phyloP scores from a whole-genome alignment of 2,797 vertebrate species.

The Acipenser oxyrinchus region DNA sequence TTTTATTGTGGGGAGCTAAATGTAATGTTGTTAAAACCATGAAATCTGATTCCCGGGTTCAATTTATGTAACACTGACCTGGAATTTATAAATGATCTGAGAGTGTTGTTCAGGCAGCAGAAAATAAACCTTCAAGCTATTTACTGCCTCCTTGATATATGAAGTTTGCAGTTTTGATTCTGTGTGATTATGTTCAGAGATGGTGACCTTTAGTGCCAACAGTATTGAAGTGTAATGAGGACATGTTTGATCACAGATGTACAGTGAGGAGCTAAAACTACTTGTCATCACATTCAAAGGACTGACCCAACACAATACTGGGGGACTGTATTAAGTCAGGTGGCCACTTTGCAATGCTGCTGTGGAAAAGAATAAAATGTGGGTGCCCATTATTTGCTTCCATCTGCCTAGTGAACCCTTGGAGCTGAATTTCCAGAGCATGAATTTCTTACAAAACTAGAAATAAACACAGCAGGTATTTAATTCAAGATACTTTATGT shows the following conservation, averaged over 20 bases:
- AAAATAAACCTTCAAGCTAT: conserved; percentile 92
- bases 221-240: conserved; percentile 99
- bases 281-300: conserved; percentile 48
- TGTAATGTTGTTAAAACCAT: conserved; percentile 7
- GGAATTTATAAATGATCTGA: conserved; percentile 72
- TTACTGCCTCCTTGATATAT: conserved; percentile 97
- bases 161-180: conserved; percentile 99
- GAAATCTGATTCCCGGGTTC: conserved; percentile 30
- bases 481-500: too few species aligned
- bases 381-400: too few species aligned
- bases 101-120: conserved; percentile 76
- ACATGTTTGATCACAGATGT: conserved; percentile 86
- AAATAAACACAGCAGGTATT: too few species aligned
- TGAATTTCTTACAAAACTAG: too few species aligned
- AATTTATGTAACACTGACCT: conserved; percentile 50
- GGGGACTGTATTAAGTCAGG: too few species aligned
- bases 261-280: conserved; percentile 73
- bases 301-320: conserved; percentile 47
- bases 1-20: conserved; percentile 13
- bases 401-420: too few species aligned
- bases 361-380: background rate
- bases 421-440: too few species aligned
- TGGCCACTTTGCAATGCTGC: too few species aligned
- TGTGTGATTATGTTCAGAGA: conserved; percentile 98
- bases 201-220: conserved; percentile 99